These are phyloP conservation scores for Phyllostomus hastatus DNA, from an alignment of 2,113 vertebrate species.

Conservation along the genomic window DNA sequence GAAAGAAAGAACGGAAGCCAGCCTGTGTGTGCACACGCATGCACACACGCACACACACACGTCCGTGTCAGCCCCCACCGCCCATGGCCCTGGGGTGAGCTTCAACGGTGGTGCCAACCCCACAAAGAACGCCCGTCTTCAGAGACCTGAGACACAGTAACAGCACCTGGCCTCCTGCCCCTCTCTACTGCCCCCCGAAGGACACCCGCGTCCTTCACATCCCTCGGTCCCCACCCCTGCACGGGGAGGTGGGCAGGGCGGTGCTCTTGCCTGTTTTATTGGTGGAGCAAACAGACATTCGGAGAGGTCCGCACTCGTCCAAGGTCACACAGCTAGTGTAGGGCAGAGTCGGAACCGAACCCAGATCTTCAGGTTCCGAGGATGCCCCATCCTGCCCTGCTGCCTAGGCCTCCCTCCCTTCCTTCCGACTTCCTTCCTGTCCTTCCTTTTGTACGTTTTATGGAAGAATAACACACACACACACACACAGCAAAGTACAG, in stretches of 20 bases:
- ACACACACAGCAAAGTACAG: not conserved
- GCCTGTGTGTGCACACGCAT: fast-evolving
- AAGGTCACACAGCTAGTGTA: not conserved
- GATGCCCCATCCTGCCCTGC: fast-evolving
- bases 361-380: not conserved
- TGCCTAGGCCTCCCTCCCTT: not conserved
- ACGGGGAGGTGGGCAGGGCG: not conserved
- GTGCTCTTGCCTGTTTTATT: not conserved
- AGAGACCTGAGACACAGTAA: not conserved
- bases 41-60: not conserved
- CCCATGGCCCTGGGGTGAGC: not conserved
- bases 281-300: not conserved
- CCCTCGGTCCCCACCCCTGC: not conserved
- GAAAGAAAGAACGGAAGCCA: not conserved
- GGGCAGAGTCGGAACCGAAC: not conserved
- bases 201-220: not conserved
- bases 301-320: not conserved
- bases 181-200: not conserved
- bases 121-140: not conserved
- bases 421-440: not conserved
- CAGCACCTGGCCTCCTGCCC: not conserved
- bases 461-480: not conserved
- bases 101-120: fast-evolving
- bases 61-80: fast-evolving
- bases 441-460: not conserved